A percentile compares a stretch with the other conserved stretches of the same genome.
phyloP scores from a whole-genome alignment of 2,797 vertebrate species.

The Pseudochromis fuscus region DNA sequence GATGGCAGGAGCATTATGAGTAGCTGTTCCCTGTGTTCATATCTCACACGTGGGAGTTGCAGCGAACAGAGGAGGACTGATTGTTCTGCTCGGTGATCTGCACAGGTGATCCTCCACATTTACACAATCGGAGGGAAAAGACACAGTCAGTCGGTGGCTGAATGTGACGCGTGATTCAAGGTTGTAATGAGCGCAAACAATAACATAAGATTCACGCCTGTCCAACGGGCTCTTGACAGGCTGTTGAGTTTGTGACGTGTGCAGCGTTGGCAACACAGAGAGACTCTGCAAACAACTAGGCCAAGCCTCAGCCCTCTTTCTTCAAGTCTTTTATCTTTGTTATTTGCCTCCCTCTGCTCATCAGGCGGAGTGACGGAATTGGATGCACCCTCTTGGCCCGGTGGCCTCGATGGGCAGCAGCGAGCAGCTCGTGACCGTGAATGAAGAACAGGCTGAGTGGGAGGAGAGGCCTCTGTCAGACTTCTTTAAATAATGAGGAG shows the following conservation, averaged over 20 bases:
- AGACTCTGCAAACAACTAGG: constrained; percentile 39
- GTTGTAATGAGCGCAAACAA: constrained; percentile 10
- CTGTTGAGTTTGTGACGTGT: constrained; percentile 7
- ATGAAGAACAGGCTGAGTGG: constrained; percentile 65
- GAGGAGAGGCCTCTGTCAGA: constrained; percentile 59
- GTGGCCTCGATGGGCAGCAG: constrained; percentile 56
- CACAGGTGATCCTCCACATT: constrained; percentile 64
- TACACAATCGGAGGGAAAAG: background rate
- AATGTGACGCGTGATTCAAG: constrained; percentile 13
- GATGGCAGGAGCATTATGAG: constrained; percentile 78
- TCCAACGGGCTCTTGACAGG: constrained; percentile 7
- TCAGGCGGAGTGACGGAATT: constrained; percentile 53
- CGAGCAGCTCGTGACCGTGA: constrained; percentile 59
- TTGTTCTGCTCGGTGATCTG: constrained; percentile 59
- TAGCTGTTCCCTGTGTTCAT: constrained; percentile 72
- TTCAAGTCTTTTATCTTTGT: constrained; percentile 60
- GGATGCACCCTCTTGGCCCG: constrained; percentile 53
- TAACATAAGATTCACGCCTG: constrained; percentile 10
- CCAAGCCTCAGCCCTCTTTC: constrained; percentile 32
- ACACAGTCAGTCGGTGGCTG: background rate
- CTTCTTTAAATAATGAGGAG: constrained; percentile 67
- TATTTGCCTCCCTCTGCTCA: constrained; percentile 41
- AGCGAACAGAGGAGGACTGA: constrained; percentile 53
- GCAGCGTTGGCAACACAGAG: constrained; percentile 1
- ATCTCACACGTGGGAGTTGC: constrained; percentile 69